These are phyloP conservation scores for Trachemys scripta DNA, from an alignment of 2,113 vertebrate genomes.

Conservation along the genomic window DNA sequence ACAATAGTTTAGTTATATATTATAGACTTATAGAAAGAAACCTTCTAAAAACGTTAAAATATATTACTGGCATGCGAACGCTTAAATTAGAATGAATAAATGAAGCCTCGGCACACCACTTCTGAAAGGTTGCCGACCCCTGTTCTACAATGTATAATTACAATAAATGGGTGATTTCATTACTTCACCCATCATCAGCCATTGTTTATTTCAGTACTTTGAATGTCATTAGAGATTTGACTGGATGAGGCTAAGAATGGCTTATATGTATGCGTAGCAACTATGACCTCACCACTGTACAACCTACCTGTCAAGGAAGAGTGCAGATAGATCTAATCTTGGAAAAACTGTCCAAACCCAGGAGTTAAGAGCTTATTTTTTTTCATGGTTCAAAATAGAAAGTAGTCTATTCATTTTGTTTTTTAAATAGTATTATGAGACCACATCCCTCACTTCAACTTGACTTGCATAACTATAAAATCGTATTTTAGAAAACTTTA, in stretches of 20 bases:
- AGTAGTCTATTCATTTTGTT: not conserved
- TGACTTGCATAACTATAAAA: too few species aligned
- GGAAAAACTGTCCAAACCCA: not conserved
- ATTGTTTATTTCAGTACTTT: not conserved
- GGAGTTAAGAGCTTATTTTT: not conserved
- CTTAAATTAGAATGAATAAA: too few species aligned
- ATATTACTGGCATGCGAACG: too few species aligned
- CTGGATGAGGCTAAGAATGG: too few species aligned
- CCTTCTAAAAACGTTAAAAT: too few species aligned
- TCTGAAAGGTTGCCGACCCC: too few species aligned
- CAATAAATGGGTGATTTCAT: not conserved
- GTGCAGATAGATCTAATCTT: not conserved
- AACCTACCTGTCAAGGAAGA: not conserved
- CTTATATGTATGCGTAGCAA: not conserved
- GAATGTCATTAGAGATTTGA: too few species aligned
- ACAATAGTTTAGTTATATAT: too few species aligned
- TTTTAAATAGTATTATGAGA: not conserved
- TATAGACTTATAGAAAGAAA: too few species aligned
- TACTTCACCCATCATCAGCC: not conserved
- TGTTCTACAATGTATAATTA: not conserved
- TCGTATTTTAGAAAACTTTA: not conserved
- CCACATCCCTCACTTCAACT: not conserved
- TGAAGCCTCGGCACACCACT: too few species aligned
- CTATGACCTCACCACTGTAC: not conserved
- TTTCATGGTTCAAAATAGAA: not conserved